Percentiles rank a stretch among this genome's conserved stretches.
phyloP scores from a whole-genome alignment of 2,888 invertebrate genomes.

The Phalera bucephala region DNA sequence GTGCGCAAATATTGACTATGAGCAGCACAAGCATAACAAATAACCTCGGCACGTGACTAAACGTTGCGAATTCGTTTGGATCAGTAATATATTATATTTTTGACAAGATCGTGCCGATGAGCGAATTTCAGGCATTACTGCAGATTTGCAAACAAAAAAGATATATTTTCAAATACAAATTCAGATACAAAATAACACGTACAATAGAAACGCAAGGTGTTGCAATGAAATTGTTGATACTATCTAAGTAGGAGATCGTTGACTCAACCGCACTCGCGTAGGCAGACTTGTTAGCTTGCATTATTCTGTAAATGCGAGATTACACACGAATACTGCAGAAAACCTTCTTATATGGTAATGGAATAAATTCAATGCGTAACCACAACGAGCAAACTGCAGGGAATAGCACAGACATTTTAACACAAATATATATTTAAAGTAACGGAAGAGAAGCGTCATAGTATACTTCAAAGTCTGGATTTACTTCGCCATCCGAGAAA shows the following conservation, averaged over 20 bases:
- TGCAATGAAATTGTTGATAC: slow-evolving; percentile 32
- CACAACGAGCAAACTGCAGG: neutral
- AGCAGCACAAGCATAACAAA: neutral
- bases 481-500: too few species aligned
- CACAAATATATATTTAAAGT: too few species aligned
- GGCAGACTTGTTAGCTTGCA: slow-evolving; percentile 39
- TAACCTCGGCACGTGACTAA: neutral
- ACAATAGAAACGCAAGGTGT: slow-evolving; percentile 33
- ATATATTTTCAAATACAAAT: slow-evolving; percentile 2
- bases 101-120: neutral
- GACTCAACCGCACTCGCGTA: slow-evolving; percentile 47
- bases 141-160: neutral
- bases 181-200: slow-evolving; percentile 1
- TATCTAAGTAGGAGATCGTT: slow-evolving; percentile 45
- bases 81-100: neutral
- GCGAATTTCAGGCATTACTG: neutral
- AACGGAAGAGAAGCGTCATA: too few species aligned
- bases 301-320: slow-evolving; percentile 24
- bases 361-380: slow-evolving; percentile 27
- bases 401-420: neutral
- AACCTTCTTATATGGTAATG: slow-evolving; percentile 40
- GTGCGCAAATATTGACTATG: neutral
- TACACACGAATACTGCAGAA: slow-evolving; percentile 32
- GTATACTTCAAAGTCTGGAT: too few species aligned
- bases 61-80: too few species aligned